Conservation (phyloP, 1,140 invertebrate species). For the Campoletis sonorensis region DNA sequence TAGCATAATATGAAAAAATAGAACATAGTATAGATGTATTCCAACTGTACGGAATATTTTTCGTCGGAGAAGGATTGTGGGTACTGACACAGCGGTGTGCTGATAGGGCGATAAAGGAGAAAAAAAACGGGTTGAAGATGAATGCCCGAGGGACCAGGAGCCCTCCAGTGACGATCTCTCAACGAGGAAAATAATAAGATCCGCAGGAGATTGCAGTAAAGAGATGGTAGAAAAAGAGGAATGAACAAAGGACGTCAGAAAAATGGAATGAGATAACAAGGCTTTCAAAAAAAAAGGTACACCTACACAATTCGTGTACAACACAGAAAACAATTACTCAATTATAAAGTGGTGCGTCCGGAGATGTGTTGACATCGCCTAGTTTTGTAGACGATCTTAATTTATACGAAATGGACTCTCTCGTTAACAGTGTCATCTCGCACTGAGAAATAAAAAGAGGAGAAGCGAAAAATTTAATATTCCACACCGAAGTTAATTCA, state of each 20-base stretch:
- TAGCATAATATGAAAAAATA: no score
- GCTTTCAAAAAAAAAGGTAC: background rate
- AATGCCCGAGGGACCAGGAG: slow-evolving; percentile 1
- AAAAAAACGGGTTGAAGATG: background rate
- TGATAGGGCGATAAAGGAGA: background rate
- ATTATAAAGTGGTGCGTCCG: background rate
- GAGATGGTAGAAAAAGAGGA: background rate
- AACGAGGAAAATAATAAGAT: slow-evolving; percentile 13
- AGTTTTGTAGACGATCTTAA: background rate
- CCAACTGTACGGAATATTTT: background rate
- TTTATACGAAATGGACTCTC: background rate
- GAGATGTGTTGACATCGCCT: background rate
- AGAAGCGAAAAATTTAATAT: background rate
- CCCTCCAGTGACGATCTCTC: background rate
- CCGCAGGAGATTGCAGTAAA: background rate
- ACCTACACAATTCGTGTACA: background rate
- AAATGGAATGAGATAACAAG: background rate
- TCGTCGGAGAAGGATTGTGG: background rate
- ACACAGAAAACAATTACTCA: background rate
- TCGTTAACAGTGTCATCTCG: background rate
- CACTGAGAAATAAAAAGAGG: background rate
- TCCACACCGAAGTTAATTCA: background rate
- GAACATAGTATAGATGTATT: background rate
- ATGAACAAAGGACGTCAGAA: background rate
- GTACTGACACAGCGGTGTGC: background rate